Base-by-base conservation (phyloP, 1,140 invertebrate species). In the Pseudomyrmex flavicornis region DNA sequence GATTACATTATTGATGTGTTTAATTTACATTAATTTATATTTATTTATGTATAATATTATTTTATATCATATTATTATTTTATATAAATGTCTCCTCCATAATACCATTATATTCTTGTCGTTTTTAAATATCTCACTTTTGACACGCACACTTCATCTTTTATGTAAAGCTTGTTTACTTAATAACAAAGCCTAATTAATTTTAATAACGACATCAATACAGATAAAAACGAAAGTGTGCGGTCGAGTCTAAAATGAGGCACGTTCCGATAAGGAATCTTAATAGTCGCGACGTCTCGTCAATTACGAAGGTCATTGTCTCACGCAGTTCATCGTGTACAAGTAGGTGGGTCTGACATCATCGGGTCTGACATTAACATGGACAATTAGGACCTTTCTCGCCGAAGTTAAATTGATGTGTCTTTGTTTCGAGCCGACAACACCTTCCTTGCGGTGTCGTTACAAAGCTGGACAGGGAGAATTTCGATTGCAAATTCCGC, bases 301-400 rank as follows among this genome's bases (percentile, higher is more conserved):
- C 76, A 80, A 70, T 80, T 80, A 72, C 66, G 46, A 80, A 80
- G 76, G 66, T 80, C 76, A 75, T 52, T 13, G 58, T 70, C 66
- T 50, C 54, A 12, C 12, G 48, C n/a, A 17, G 74, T 44, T 58
- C 15, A 20, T 58, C 52, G 65, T 12, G 65, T 20, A 20, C 20
- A 58, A 79, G 54, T 48, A 69, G 52, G 35, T 17, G 54, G 46
- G 8, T 46, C 66, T 80, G 66, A 80, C 76, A 72, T 80, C 65
- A 72, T 80, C 66, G 13, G 54, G 54, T 17, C 61, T 10, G 20
- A 80, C 46, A 59, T 72, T 80, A 80, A 80, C 76, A 72, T 20
- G 54, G 22, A 17, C 48, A 80, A 70, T 80, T 80, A 80, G 44
- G 69, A n/a, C 44, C 15, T 48, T 44, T 7, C 35, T 26, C 48